Base-by-base conservation (phyloP, 2,113 vertebrate species). In the Nyctereutes procyonoides region DNA sequence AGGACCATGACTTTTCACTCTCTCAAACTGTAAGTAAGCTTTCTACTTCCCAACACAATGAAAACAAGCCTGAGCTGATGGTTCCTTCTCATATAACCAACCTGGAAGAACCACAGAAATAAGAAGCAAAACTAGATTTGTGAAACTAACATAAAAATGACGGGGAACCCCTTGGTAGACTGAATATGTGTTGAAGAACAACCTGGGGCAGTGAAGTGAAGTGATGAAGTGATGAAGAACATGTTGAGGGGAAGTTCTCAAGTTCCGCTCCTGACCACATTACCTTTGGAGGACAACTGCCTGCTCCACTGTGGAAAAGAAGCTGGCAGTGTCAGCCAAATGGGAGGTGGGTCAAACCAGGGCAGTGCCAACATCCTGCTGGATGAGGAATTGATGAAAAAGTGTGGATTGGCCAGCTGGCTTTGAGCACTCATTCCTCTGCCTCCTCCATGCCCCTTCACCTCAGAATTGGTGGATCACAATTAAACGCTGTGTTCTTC, bases 11-110 rank as follows among this genome's bases (percentile, higher is more conserved):
- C 53, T 82, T 43, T 43, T 43, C 43, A 43, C 24, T 2, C 15
- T 30, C 28, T n/a, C 6, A 88, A 62, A 30, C 7, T 74, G 26
- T 63, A 55, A 26, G 11, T 38, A 62, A 82, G 16, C 6, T 43
- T 88, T 90, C 65, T 88, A 88, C 38, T 91, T 88, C 76, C 32
- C 43, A n/a, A 82, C 24, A 90, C 8, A 1, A 35, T 30, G 67
- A 76, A 90, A 93, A 82, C 62, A 67, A 91, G 24, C 62, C 56
- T 38, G 6, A 38, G 58, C 24, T 15, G 5, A 65, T 93, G 65
- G n/a, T 81, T 93, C 28, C 76, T 56, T 88, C n/a, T 30, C 32
- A 28, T 6, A 85, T 9, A 58, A 3, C 4, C 79, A 76, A 87
- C 69, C 24, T 71, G 58, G 48, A 92, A 81, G 69, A 56, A 53